Conservation (phyloP, 2,888 invertebrate genomes). For the Oasisia sp. region DNA sequence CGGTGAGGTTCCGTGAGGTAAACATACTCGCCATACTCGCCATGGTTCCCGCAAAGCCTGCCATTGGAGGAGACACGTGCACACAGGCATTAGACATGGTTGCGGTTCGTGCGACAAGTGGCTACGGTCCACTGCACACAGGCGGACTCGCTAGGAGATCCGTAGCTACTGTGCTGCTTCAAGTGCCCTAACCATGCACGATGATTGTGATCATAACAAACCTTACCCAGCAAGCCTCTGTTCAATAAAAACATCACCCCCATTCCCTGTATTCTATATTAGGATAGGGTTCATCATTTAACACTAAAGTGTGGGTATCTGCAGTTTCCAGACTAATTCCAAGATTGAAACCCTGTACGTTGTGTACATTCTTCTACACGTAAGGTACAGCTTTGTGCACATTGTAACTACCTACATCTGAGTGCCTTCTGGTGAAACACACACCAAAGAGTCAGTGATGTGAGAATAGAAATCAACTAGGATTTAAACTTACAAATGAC, state of each 20-base stretch:
- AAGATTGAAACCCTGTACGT: not conserved
- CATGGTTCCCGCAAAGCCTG: conserved; percentile 40
- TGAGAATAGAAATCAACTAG: not conserved
- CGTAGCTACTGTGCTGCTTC: not conserved
- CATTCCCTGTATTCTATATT: not conserved
- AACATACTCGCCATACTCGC: conserved; percentile 40
- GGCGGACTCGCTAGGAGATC: not conserved
- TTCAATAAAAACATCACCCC: not conserved
- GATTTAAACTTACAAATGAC: not conserved
- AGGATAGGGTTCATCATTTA: not conserved
- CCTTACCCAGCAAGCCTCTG: not conserved
- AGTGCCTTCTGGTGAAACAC: not conserved
- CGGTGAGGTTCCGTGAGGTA: conserved; percentile 39
- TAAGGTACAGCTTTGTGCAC: not conserved
- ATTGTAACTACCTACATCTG: not conserved
- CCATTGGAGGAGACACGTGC: not conserved
- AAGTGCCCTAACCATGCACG: not conserved
- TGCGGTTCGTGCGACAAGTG: not conserved
- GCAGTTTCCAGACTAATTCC: not conserved
- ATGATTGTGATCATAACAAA: not conserved
- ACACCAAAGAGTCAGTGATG: not conserved
- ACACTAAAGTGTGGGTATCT: not conserved
- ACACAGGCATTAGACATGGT: not conserved
- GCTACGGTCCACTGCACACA: not conserved
- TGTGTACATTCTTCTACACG: not conserved